Evolutionary conservation across 2,888 invertebrate species (phyloP).

Genomic region (Eristalis intricaria): DNA sequence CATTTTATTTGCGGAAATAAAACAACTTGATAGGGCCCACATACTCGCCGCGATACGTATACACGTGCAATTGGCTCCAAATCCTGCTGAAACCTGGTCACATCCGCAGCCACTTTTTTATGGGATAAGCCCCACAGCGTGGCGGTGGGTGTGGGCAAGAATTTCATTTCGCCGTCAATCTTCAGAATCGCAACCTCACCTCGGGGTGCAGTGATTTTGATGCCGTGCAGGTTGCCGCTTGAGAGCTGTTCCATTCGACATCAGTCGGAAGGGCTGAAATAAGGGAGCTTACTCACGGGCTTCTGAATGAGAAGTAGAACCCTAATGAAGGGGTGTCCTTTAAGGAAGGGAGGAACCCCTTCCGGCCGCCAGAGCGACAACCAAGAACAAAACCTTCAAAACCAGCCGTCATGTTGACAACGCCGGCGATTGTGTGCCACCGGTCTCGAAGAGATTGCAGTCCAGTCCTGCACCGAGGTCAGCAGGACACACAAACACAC

Average conservation of each 20-base stretch:
- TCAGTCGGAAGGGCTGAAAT: too few species aligned
- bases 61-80: background rate
- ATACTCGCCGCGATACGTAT: background rate
- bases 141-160: background rate
- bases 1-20: constrained; percentile 3
- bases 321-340: too few species aligned
- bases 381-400: background rate
- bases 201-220: background rate
- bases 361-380: too few species aligned
- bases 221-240: too few species aligned
- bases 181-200: background rate
- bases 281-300: too few species aligned
- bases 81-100: background rate
- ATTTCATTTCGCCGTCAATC: too few species aligned
- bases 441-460: background rate
- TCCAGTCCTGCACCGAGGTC: background rate
- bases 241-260: too few species aligned
- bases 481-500: background rate
- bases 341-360: too few species aligned
- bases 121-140: background rate
- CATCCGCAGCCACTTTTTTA: background rate
- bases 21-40: background rate
- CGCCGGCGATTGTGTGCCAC: background rate
- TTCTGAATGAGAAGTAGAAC: too few species aligned
- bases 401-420: background rate